Evolutionary conservation across 2,113 vertebrate species (phyloP), one percentile per base, ranked within the genome.

Genomic region (Tragelaphus strepsiceros): DNA sequence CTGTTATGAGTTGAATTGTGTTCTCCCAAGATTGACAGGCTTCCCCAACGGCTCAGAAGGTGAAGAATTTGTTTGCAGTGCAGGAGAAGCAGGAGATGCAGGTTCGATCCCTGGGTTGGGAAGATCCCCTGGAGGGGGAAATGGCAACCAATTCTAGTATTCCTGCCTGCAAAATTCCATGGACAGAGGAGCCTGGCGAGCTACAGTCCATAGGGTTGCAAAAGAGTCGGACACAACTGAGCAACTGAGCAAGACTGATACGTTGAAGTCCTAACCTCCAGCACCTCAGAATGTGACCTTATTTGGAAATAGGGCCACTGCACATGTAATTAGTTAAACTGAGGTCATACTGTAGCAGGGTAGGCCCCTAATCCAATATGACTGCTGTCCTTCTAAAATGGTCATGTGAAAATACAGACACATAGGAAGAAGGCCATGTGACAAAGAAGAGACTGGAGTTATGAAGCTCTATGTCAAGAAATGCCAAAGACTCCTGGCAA

Each of bases 391-490:
- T 88, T 92, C 58, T 74, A 88, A 96, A 89, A 89, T 30, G n/a
- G 61, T 81, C 64, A 85, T 58, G 35, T 93, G 86, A 93, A 93
- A 81, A 96, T 14, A 80, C n/a, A 88, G 15, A 74, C 49, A 90
- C 24, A 90, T 32, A 67, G 80, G 49, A 83, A 84, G 86, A 88
- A 90, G 30, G 78, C 78, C 78, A 67, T 35, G 19, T 90, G 61
- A 94, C 53, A 83, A 89, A 17, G 61, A 96, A 92, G n/a, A 88
- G n/a, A 93, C 16, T 80, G 46, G 61, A 96, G 21, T 88, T 74
- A 43, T 6, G 51, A 22, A 59, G 61, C 21, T 71, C 8, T 5
- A 19, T 39, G 32, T 61, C 74, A 82, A 92, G 59, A 39, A 96
- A 92, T 71, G 39, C 32, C 59, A 88, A 94, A 82, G 35, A 71